A percentile compares a stretch with the other conserved stretches of the same genome.
These are phyloP conservation scores for Hylia prasina DNA, from an alignment of 2,113 vertebrate genomes.

Conservation along the genomic window DNA sequence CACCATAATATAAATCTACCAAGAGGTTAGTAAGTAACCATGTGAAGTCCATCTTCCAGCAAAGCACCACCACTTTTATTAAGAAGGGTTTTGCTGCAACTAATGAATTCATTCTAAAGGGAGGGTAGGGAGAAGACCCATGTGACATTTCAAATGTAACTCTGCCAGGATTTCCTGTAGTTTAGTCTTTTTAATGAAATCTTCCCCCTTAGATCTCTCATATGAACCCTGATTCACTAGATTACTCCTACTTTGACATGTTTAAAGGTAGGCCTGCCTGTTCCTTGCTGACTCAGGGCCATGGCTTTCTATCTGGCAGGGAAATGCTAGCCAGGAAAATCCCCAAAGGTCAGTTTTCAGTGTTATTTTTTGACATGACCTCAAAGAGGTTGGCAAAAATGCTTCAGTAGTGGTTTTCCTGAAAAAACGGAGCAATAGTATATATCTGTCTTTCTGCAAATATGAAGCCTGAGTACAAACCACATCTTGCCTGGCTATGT, in stretches of 20 bases:
- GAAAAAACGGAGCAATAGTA: conserved; percentile 18
- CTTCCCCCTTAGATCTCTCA: neutral
- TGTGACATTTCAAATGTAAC: neutral
- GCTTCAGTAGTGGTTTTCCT: conserved; percentile 33
- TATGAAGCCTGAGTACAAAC: conserved; percentile 27
- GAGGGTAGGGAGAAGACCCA: neutral
- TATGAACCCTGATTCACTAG: neutral
- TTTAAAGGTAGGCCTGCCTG: neutral
- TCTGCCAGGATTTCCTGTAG: neutral
- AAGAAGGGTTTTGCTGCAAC: neutral
- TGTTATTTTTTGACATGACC: conserved; percentile 1
- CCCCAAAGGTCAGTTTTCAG: conserved; percentile 30
- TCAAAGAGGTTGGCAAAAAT: conserved; percentile 1
- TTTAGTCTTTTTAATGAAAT: neutral
- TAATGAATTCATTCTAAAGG: neutral
- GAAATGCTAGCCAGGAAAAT: conserved; percentile 39
- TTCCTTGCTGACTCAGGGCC: conserved; percentile 8
- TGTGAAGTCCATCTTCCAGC: neutral
- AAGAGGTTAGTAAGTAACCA: neutral
- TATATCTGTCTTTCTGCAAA: conserved; percentile 39
- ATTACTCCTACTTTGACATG: neutral
- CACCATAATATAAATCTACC: neutral
- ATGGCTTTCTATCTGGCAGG: neutral
- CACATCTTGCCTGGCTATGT: conserved; percentile 12
- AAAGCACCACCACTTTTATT: neutral